These are phyloP conservation scores for Ischnura elegans DNA, from an alignment of 2,888 invertebrate genomes.

Conservation along the genomic window DNA sequence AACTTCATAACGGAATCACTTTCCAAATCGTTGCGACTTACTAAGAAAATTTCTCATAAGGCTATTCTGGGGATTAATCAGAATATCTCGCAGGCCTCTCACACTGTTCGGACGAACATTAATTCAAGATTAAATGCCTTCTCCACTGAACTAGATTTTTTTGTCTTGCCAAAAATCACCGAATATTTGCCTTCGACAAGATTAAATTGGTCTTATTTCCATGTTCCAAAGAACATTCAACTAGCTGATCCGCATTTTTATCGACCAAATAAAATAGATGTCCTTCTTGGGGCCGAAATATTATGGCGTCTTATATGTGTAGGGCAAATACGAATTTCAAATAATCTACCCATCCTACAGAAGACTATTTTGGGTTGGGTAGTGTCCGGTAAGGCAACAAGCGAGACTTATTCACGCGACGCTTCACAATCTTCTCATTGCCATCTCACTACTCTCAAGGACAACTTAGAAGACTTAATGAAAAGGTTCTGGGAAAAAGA, in stretches of 20 bases:
- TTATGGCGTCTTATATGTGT: background rate
- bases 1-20: slow-evolving; percentile 27
- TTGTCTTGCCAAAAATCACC: slow-evolving; percentile 5
- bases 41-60: background rate
- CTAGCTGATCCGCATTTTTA: slow-evolving; percentile 12
- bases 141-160: background rate
- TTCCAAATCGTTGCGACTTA: background rate
- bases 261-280: background rate
- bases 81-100: background rate
- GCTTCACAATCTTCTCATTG: background rate
- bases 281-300: background rate
- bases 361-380: slow-evolving; percentile 33
- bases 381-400: slow-evolving; percentile 5
- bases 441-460: background rate
- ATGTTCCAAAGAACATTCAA: background rate
- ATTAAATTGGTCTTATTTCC: background rate
- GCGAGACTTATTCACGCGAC: background rate
- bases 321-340: background rate
- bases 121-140: slow-evolving; percentile 43
- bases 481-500: background rate
- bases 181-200: background rate
- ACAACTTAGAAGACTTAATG: background rate
- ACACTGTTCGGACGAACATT: background rate
- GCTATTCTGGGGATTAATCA: background rate
- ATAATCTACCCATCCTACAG: slow-evolving; percentile 8